Evolutionary conservation across 2,888 invertebrate species (phyloP).

Genomic region (Eupsilia transversa): DNA sequence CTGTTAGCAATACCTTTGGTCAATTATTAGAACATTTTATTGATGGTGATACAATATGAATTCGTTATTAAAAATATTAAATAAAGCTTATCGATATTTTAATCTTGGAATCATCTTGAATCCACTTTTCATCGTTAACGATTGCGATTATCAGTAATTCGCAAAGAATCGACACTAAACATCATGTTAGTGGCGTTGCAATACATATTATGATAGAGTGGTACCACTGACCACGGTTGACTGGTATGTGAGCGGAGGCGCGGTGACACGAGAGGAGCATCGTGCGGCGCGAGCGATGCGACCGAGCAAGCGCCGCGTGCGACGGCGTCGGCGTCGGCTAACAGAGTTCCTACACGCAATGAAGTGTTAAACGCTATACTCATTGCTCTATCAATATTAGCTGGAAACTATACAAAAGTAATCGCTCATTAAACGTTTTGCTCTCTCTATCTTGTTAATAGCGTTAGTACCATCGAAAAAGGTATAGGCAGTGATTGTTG

Average conservation of each 20-base stretch:
- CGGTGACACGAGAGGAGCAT: constrained; percentile 18
- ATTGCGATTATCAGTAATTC: constrained; percentile 31
- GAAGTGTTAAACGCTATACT: constrained; percentile 72
- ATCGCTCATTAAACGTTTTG: constrained; percentile 85
- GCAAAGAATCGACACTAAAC: constrained; percentile 22
- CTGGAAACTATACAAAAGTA: constrained; percentile 75
- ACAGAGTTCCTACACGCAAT: constrained; percentile 82
- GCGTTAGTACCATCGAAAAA: constrained; percentile 88
- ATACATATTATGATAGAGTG: constrained; percentile 22
- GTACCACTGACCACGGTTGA: constrained; percentile 45
- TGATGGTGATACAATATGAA: constrained; percentile 82
- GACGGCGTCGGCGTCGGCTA: constrained; percentile 61
- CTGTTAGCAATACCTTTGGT: constrained; percentile 89
- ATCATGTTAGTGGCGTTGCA: constrained; percentile 20
- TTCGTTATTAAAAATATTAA: constrained; percentile 82
- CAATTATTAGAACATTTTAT: constrained; percentile 89
- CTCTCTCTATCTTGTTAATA: constrained; percentile 88
- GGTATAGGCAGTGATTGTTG: constrained; percentile 90
- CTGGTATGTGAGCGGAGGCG: constrained; percentile 51
- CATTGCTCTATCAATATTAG: constrained; percentile 78
- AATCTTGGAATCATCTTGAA: constrained; percentile 73
- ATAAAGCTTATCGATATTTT: constrained; percentile 79
- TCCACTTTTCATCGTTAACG: constrained; percentile 61
- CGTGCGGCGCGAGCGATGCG: constrained; percentile 13
- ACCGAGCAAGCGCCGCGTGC: constrained; percentile 13